phyloP scores from a whole-genome alignment of 2,888 invertebrate genomes.

The Drosophila nr. medialis region DNA sequence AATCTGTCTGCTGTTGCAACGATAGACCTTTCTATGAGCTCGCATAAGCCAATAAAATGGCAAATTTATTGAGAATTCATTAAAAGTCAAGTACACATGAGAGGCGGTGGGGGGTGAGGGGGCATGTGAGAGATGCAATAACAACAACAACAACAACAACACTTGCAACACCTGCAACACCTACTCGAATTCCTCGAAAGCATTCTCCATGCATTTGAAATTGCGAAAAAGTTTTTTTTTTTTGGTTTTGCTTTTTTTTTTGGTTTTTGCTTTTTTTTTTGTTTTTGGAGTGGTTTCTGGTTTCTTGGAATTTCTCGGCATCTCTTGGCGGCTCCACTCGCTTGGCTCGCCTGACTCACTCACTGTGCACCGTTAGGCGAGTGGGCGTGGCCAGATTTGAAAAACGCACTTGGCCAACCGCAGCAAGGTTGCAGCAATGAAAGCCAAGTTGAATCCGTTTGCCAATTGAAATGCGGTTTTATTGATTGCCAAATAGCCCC shows the following conservation, averaged over 20 bases:
- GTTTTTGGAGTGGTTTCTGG: constrained; percentile 21
- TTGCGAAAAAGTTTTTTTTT: constrained; percentile 22
- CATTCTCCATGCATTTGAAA: constrained; percentile 20
- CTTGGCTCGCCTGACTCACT: neutral
- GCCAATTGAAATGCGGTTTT: constrained; percentile 39
- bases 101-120: neutral
- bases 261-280: constrained; percentile 12
- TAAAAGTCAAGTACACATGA: constrained; percentile 56
- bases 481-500: constrained; percentile 27
- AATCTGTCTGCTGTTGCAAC: constrained; percentile 18
- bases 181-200: neutral
- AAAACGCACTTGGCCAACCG: constrained; percentile 1
- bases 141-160: neutral
- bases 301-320: constrained; percentile 4
- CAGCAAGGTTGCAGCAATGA: constrained; percentile 37
- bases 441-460: constrained; percentile 48
- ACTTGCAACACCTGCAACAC: constrained; percentile 13
- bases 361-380: neutral
- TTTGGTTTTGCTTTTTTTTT: neutral
- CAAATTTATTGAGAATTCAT: constrained; percentile 64
- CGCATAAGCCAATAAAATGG: neutral
- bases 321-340: constrained; percentile 2
- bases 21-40: constrained; percentile 30
- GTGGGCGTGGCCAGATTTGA: constrained; percentile 21
- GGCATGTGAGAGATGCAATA: neutral